Evolutionary conservation across 2,888 invertebrate species (phyloP).

Genomic region (Adelphocoris suturalis): DNA sequence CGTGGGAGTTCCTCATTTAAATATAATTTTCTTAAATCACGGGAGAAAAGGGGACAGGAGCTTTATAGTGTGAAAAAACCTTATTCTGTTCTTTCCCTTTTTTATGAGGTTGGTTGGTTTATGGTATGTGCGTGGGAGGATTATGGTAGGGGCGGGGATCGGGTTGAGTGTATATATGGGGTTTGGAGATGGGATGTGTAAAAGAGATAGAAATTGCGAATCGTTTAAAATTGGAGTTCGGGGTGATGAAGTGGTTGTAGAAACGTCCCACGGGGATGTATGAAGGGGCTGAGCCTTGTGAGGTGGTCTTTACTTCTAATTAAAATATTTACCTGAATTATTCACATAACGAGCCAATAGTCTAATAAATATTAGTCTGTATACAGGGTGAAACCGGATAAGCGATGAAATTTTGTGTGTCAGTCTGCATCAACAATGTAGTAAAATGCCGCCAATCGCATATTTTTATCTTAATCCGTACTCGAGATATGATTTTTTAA

Average conservation of each 20-base stretch:
- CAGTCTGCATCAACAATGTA: no score
- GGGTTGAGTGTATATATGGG: background rate
- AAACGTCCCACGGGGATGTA: background rate
- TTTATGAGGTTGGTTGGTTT: conserved; percentile 39
- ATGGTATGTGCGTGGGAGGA: conserved; percentile 19
- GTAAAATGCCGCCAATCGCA: no score
- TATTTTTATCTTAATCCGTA: no score
- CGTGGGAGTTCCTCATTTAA: conserved; percentile 59
- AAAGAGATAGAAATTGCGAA: background rate
- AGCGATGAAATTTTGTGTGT: no score
- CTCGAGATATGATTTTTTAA: no score
- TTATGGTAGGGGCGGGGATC: background rate
- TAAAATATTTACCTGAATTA: no score
- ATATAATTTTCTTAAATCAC: conserved; percentile 68
- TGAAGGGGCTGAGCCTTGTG: no score
- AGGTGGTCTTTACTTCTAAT: no score
- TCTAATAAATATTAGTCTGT: no score
- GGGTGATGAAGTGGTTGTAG: background rate
- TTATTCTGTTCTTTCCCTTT: background rate
- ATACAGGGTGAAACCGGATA: no score
- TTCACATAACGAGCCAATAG: no score
- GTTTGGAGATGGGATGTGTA: background rate
- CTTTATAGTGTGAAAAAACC: conserved; percentile 21
- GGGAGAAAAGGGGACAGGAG: conserved; percentile 41
- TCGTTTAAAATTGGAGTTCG: background rate